phyloP scores from a whole-genome alignment of 2,888 invertebrate genomes.

The Matsumyia berberina region DNA sequence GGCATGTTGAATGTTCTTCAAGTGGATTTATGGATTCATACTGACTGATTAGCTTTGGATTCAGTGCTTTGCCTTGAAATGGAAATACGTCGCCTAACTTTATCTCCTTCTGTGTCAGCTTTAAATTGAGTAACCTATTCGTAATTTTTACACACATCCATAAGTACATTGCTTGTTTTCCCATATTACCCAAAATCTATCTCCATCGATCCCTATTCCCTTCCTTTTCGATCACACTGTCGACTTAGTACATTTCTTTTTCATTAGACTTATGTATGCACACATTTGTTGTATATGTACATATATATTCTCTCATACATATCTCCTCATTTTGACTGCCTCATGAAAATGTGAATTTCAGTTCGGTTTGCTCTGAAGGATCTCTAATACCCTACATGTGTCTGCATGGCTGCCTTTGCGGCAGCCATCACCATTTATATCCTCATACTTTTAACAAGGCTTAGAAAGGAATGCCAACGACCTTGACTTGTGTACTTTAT shows the following conservation, averaged over 20 bases:
- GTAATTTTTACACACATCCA: too few relatives aligned
- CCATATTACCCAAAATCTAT: too few relatives aligned
- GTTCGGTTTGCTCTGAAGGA: conserved; percentile 13
- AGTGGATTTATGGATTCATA: too few relatives aligned
- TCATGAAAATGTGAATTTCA: conserved; percentile 22
- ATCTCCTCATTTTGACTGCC: conserved; percentile 6
- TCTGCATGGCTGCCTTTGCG: background rate
- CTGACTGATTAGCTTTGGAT: too few relatives aligned
- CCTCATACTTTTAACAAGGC: conserved; percentile 15
- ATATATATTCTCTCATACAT: background rate
- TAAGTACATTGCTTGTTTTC: too few relatives aligned
- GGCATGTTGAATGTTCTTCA: too few relatives aligned
- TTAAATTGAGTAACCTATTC: too few relatives aligned
- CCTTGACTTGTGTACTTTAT: conserved; percentile 42
- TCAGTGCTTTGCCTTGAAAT: too few relatives aligned
- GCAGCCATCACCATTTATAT: background rate
- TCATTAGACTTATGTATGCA: background rate
- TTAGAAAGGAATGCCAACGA: conserved; percentile 7
- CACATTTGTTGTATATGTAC: background rate
- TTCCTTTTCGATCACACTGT: background rate
- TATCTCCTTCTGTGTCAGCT: too few relatives aligned
- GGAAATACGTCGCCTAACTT: too few relatives aligned
- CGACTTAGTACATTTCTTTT: background rate
- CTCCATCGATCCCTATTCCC: too few relatives aligned
- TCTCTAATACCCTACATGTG: conserved; percentile 11